Conservation (phyloP, 2,113 vertebrate genomes). For the Ahaetulla prasina region DNA sequence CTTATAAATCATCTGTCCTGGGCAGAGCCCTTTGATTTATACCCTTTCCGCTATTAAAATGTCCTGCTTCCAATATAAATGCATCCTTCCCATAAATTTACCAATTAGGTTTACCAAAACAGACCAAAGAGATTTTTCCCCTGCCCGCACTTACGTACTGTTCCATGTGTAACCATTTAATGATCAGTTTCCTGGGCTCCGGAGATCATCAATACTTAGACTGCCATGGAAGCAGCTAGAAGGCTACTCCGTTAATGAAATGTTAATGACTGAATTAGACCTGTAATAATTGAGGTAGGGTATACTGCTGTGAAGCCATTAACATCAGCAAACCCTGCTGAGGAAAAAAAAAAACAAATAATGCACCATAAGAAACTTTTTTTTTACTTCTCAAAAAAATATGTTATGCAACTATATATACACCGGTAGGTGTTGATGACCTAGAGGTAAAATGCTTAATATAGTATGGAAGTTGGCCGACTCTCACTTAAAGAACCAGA, state of each 20-base stretch:
- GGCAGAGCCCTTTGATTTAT: neutral
- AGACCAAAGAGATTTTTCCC: neutral
- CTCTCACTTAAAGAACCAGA: neutral
- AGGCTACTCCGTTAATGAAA: conserved; percentile 94
- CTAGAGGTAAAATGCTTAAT: conserved; percentile 41
- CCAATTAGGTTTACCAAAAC: neutral
- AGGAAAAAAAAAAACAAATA: conserved; percentile 78
- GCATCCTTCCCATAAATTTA: neutral
- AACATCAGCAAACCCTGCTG: conserved; percentile 84
- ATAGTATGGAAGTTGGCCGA: fast-evolving
- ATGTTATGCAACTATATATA: conserved; percentile 53
- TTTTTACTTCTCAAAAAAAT: conserved; percentile 53
- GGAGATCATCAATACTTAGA: conserved; percentile 83
- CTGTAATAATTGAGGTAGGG: conserved; percentile 89
- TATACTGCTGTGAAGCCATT: conserved; percentile 94
- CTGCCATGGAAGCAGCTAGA: conserved; percentile 77
- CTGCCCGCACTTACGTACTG: neutral
- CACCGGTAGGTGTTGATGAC: conserved; percentile 62
- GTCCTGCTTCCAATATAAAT: neutral
- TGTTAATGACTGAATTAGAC: conserved; percentile 98
- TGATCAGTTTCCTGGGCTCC: conserved; percentile 67
- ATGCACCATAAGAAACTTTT: conserved; percentile 69
- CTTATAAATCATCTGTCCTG: neutral
- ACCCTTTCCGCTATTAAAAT: neutral
- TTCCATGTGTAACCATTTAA: conserved; percentile 63